Evolutionary conservation across 2,888 invertebrate genomes (phyloP).

Genomic region (Mesoligia furuncula): DNA sequence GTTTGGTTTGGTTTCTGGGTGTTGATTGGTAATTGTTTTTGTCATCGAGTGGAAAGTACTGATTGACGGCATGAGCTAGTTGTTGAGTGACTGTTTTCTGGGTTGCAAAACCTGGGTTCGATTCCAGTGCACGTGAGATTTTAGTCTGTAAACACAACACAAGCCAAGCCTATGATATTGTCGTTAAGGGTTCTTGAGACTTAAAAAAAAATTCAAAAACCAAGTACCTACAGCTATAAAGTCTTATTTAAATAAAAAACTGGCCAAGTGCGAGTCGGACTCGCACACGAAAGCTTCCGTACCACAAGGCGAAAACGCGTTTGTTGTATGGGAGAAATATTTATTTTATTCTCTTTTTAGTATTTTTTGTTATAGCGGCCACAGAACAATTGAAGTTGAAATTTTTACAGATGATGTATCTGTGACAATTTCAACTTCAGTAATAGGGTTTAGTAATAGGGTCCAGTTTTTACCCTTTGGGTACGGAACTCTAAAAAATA

Average conservation of each 20-base stretch:
- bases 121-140: not conserved
- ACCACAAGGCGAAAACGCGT: too few relatives aligned
- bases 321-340: too few relatives aligned
- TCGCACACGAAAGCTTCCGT: too few relatives aligned
- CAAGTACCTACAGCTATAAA: not conserved
- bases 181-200: not conserved
- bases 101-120: not conserved
- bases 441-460: too few relatives aligned
- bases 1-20: constrained; percentile 10
- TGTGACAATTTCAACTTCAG: too few relatives aligned
- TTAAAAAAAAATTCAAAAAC: not conserved
- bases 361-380: too few relatives aligned
- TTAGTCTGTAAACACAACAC: too few relatives aligned
- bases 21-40: constrained; percentile 35
- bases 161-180: not conserved
- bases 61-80: not conserved
- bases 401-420: too few relatives aligned
- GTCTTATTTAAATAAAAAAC: not conserved
- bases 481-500: not conserved
- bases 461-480: too few relatives aligned
- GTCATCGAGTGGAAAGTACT: not conserved
- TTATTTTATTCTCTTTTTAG: too few relatives aligned
- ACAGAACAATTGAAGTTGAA: too few relatives aligned
- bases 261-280: too few relatives aligned
- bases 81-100: not conserved